A percentile compares a stretch with the other conserved stretches of the same genome.
phyloP scores from a whole-genome alignment of 1,140 invertebrate genomes.

The Kradibia gibbosae region DNA sequence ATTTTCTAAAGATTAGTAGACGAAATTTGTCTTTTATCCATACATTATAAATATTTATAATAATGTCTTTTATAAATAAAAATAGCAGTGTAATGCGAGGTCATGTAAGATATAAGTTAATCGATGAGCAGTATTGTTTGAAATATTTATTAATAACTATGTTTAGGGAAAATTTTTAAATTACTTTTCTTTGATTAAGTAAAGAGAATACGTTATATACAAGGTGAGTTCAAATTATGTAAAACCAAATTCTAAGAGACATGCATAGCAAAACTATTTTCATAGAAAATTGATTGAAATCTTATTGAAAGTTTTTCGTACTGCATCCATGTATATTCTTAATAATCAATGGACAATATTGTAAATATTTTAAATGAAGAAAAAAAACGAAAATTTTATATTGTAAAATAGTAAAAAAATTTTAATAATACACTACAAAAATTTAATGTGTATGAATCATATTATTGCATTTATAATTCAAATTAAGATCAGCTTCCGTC shows the following conservation, averaged over 20 bases:
- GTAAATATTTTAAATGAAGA: not conserved
- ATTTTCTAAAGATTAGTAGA: no score
- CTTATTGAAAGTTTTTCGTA: not conserved
- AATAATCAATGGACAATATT: not conserved
- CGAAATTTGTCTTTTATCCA: no score
- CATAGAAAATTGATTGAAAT: not conserved
- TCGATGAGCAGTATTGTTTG: not conserved
- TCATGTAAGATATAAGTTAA: not conserved
- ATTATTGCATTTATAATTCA: not conserved
- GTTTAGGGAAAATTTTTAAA: slow-evolving; percentile 4
- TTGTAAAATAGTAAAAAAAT: not conserved
- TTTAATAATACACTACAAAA: slow-evolving; percentile 21
- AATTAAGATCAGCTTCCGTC: not conserved
- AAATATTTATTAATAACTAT: slow-evolving; percentile 6
- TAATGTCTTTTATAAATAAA: not conserved
- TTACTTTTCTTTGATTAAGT: not conserved
- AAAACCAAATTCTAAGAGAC: not conserved
- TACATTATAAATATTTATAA: not conserved
- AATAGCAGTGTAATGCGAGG: not conserved
- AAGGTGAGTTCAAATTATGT: not conserved
- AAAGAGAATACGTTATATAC: not conserved
- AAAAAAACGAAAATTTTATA: not conserved
- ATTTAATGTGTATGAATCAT: slow-evolving; percentile 22
- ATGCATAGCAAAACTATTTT: not conserved
- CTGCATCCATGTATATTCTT: not conserved